phyloP scores from a whole-genome alignment of 2,888 invertebrate species.

The Agrotis clavis region DNA sequence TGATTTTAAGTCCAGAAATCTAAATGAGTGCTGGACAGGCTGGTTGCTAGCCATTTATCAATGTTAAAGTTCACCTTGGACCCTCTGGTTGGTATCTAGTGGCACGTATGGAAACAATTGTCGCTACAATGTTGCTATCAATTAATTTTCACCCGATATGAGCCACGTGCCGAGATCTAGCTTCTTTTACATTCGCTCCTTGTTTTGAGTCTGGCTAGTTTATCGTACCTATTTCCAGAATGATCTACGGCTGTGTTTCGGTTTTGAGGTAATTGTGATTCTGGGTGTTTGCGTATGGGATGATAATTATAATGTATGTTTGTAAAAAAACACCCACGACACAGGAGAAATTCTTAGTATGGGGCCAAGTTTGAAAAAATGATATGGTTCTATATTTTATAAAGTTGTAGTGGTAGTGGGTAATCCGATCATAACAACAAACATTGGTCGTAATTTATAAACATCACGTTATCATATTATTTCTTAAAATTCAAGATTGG shows the following conservation, averaged over 20 bases:
- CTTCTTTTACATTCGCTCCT: slow-evolving; percentile 18
- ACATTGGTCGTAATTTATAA: background rate
- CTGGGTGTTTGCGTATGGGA: no score
- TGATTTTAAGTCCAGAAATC: slow-evolving; percentile 33
- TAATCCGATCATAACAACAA: background rate
- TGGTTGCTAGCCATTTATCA: slow-evolving; percentile 54
- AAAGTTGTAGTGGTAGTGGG: background rate
- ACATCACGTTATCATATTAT: background rate
- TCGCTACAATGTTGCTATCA: slow-evolving; percentile 52
- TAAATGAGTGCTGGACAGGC: slow-evolving; percentile 7
- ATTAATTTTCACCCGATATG: slow-evolving; percentile 33
- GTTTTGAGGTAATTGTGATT: background rate
- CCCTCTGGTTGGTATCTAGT: slow-evolving; percentile 35
- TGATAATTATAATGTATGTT: no score
- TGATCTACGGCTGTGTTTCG: background rate
- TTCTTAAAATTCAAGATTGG: background rate
- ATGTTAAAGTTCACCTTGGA: slow-evolving; percentile 50
- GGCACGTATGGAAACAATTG: slow-evolving; percentile 43
- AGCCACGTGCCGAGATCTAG: slow-evolving; percentile 17
- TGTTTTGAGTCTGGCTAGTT: slow-evolving; percentile 21
- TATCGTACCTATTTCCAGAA: background rate
- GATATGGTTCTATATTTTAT: background rate
- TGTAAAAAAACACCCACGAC: no score
- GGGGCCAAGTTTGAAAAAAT: no score
- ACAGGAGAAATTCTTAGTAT: no score